phyloP scores from a whole-genome alignment of 2,797 vertebrate genomes.

The Taeniopygia guttata region DNA sequence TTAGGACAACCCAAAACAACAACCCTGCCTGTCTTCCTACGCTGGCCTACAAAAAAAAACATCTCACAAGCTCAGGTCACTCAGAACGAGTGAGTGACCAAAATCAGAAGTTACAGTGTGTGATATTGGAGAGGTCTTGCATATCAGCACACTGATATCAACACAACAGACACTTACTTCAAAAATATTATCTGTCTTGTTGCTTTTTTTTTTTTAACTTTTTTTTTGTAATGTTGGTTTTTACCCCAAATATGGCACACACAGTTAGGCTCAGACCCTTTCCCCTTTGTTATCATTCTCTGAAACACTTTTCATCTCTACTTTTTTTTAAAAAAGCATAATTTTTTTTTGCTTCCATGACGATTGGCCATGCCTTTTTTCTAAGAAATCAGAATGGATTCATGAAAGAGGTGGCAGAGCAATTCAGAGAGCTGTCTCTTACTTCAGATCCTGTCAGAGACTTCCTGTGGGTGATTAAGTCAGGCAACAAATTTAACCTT shows the following conservation, averaged over 20 bases:
- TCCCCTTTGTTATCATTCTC: not conserved
- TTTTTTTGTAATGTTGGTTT: not conserved
- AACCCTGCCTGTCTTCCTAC: not conserved
- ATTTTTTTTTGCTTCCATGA: not conserved
- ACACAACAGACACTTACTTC: not conserved
- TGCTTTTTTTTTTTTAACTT: not conserved
- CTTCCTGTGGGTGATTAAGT: not conserved
- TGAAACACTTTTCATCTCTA: not conserved
- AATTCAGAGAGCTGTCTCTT: not conserved
- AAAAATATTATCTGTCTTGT: not conserved
- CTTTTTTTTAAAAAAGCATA: rapidly evolving
- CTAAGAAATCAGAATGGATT: not conserved
- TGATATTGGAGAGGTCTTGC: not conserved
- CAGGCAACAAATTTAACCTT: not conserved
- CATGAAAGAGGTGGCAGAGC: not conserved
- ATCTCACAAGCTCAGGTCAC: not conserved
- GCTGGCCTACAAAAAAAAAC: not conserved
- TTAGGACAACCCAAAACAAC: not conserved
- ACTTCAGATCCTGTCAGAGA: not conserved
- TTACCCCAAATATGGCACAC: not conserved
- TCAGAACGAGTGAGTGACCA: not conserved
- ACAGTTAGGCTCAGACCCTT: not conserved
- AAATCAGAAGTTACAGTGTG: not conserved
- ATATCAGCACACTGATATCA: not conserved
- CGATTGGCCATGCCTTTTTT: not conserved